Percentiles rank a stretch among this genome's conserved stretches.
Conservation (phyloP, 1,140 invertebrate genomes). For the Melipona quadrifasciata region DNA sequence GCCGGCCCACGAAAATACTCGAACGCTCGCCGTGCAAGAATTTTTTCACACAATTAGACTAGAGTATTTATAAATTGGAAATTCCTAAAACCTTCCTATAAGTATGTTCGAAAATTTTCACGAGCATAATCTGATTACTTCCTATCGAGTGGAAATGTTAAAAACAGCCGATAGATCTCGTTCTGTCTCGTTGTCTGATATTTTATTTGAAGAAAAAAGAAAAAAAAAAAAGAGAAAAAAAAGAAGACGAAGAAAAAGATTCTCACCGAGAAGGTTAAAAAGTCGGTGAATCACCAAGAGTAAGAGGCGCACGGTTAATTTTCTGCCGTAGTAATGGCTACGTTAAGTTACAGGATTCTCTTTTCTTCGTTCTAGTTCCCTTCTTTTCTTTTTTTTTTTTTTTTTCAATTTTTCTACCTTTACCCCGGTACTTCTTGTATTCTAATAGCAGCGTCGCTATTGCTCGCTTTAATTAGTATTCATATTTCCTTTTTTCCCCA, state of each 20-base stretch:
- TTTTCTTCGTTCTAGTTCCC: neutral
- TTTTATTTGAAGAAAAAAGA: neutral
- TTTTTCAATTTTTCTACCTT: neutral
- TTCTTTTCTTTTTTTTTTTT: neutral
- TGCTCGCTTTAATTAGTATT: constrained; percentile 46
- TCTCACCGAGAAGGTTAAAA: neutral
- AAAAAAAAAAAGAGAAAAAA: too few species aligned
- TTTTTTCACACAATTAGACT: too few species aligned
- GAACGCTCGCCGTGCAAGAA: too few species aligned
- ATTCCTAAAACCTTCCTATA: too few species aligned
- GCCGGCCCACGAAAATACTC: too few species aligned
- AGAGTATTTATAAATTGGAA: too few species aligned
- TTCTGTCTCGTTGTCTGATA: too few species aligned
- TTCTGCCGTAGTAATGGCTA: neutral
- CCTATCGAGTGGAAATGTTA: constrained; percentile 5
- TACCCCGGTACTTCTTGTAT: constrained; percentile 7
- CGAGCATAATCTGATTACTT: neutral
- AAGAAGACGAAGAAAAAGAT: neutral
- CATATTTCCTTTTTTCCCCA: neutral
- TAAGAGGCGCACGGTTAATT: constrained; percentile 9
- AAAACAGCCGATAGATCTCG: neutral
- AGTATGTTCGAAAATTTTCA: too few species aligned
- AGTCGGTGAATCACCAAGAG: neutral
- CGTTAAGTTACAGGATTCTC: neutral
- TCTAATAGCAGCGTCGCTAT: constrained; percentile 16